These are phyloP conservation scores for Macaria notata DNA, from an alignment of 2,888 invertebrate species.

Conservation along the genomic window DNA sequence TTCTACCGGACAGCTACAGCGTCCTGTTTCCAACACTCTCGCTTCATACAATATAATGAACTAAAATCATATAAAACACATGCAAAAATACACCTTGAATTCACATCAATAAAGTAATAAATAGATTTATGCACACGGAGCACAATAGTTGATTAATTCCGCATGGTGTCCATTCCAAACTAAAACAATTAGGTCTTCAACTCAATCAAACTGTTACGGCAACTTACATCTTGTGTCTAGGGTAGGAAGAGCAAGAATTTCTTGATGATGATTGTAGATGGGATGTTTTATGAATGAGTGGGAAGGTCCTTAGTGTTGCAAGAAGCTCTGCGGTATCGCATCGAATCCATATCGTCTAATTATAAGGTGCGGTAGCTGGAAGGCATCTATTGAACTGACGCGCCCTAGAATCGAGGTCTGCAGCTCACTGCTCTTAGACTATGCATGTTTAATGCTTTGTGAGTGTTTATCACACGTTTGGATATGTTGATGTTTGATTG, in stretches of 20 bases:
- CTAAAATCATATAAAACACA: neutral
- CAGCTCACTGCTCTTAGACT: slow-evolving; percentile 16
- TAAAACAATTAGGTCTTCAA: slow-evolving; percentile 2
- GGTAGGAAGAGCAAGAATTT: slow-evolving; percentile 1
- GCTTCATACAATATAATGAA: slow-evolving; percentile 20
- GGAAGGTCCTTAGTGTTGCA: slow-evolving; percentile 74
- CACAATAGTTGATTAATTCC: neutral
- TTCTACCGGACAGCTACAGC: slow-evolving; percentile 73
- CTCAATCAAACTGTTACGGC: neutral
- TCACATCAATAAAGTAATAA: neutral
- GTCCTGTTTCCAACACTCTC: slow-evolving; percentile 74
- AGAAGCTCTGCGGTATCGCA: slow-evolving; percentile 72
- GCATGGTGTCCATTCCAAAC: neutral
- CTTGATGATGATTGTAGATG: neutral
- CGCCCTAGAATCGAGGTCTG: slow-evolving; percentile 47
- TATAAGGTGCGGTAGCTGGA: slow-evolving; percentile 67
- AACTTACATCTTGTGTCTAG: neutral
- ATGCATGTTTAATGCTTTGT: neutral
- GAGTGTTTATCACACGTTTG: too few species aligned
- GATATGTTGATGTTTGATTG: too few species aligned
- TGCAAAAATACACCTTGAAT: neutral
- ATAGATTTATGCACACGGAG: neutral
- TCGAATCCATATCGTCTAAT: slow-evolving; percentile 79
- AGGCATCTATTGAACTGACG: slow-evolving; percentile 33
- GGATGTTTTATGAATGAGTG: slow-evolving; percentile 22